These are phyloP conservation scores for Lates calcarifer DNA, from an alignment of 2,113 vertebrate species.

Conservation along the genomic window DNA sequence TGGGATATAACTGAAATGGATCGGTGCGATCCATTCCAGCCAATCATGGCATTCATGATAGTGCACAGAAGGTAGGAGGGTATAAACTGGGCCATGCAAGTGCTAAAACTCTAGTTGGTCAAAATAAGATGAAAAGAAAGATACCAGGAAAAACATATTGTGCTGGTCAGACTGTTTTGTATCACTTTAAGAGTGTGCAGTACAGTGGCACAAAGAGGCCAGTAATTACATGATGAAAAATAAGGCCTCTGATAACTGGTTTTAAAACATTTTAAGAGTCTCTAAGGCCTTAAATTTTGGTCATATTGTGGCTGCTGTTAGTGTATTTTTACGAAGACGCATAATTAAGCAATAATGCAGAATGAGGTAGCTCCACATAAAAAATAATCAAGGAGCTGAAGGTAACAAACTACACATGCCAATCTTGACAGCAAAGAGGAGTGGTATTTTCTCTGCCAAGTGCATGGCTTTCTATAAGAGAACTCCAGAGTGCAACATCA, in stretches of 20 bases:
- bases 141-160: slow-evolving; percentile 1
- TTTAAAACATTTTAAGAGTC: slow-evolving; percentile 44
- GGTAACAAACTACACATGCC: neutral
- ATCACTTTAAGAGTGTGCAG: neutral
- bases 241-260: slow-evolving; percentile 42
- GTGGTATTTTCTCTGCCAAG: neutral
- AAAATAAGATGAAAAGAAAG: slow-evolving; percentile 23
- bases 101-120: neutral
- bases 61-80: too few relatives aligned
- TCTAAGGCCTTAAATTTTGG: slow-evolving; percentile 41
- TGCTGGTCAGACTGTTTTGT: slow-evolving; percentile 8
- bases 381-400: slow-evolving; percentile 9
- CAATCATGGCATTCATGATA: too few relatives aligned
- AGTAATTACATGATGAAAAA: slow-evolving; percentile 58
- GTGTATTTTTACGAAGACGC: slow-evolving; percentile 42
- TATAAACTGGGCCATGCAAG: neutral
- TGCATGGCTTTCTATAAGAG: neutral
- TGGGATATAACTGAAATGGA: too few relatives aligned
- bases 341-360: slow-evolving; percentile 53
- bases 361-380: slow-evolving; percentile 27
- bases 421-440: neutral
- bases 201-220: slow-evolving; percentile 17
- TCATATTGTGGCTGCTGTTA: slow-evolving; percentile 20
- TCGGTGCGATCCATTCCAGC: too few relatives aligned
- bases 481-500: neutral